Evolutionary conservation across 2,113 vertebrate species (phyloP).

Genomic region (Clarias batrachus): DNA sequence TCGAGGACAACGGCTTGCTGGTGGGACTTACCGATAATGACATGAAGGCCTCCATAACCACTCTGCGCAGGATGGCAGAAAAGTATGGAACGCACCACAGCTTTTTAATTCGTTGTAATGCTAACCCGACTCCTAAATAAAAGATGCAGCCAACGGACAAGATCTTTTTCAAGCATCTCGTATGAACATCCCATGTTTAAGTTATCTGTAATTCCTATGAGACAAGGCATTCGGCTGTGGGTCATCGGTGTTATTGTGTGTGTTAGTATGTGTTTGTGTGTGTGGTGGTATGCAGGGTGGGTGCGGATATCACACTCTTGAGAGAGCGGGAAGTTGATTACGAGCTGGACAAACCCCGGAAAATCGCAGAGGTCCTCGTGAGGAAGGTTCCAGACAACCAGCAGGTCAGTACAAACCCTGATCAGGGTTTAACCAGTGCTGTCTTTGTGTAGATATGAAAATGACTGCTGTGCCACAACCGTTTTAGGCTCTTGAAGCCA

Average conservation of each 20-base stretch:
- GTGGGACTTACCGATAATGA: conserved; percentile 90
- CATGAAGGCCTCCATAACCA: conserved; percentile 91
- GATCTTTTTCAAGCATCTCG: not conserved
- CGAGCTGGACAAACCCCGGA: conserved; percentile 79
- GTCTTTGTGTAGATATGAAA: no score
- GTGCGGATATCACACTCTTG: conserved; percentile 91
- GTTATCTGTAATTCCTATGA: not conserved
- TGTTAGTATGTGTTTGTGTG: conserved; percentile 23
- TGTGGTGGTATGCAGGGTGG: conserved; percentile 76
- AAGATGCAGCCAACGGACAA: not conserved
- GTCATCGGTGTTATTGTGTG: not conserved
- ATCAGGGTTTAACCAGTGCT: no score
- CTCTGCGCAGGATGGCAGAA: conserved; percentile 92
- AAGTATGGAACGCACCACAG: conserved; percentile 73
- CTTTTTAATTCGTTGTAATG: not conserved
- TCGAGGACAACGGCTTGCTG: conserved; percentile 93
- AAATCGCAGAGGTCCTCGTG: conserved; percentile 92
- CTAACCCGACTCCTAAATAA: not conserved
- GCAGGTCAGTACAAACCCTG: conserved; percentile 74
- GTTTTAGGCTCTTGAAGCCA: no score
- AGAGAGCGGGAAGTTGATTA: conserved; percentile 92
- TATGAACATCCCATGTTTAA: not conserved
- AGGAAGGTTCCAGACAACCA: conserved; percentile 96
- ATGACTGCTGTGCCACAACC: no score
- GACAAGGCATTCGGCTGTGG: not conserved